Evolutionary conservation across 2,888 invertebrate genomes (phyloP), one percentile per base, ranked within the genome.

Genomic region (Hyposoter didymator): DNA sequence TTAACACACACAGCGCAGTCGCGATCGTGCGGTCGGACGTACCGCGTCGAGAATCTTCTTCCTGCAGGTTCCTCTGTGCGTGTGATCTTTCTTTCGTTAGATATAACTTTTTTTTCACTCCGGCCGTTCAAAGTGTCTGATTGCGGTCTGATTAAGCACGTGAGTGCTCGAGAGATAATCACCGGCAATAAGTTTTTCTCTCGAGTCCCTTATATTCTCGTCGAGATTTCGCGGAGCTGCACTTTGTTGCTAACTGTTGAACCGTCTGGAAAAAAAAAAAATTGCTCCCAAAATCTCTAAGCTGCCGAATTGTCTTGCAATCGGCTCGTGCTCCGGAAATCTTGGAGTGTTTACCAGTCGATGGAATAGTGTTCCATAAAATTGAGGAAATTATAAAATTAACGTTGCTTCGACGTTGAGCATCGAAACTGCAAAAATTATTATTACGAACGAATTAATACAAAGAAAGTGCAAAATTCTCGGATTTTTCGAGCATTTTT

Each of bases 11-110:
- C 22, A 55, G 55, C 55, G 55, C 55, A 55, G 55, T 22, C 55
- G 22, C 55, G 22, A 55, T 55, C 55, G 55, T 55, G 55, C 55
- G 55, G 12, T 55, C 22, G 8, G 55, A 55, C 55, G 22, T 55
- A 22, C 22, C 12, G 12, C 22, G 12, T 22, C 55, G 22, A 55
- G 22, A 12, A 55, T 22, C 22, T 22, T 19, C n/a, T 55, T 22
- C 12, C 22, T 55, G 22, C 55, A 55, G 22, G 12, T n/a, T 55
- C 55, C 12, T 55, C 55, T 4, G 22, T 1, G 55, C 22, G 4
- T 55, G 55, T 55, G 22, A 55, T 55, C 22, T 22, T 55, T 22
- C 55, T 22, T 55, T 55, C 6, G 10, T 12, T 55, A 4, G 0
- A 22, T 12, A 39, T 55, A 4, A 28, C 28, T 52, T 22, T 22